Conservation (phyloP, 2,888 invertebrate genomes). For the Chironomus tentans region DNA sequence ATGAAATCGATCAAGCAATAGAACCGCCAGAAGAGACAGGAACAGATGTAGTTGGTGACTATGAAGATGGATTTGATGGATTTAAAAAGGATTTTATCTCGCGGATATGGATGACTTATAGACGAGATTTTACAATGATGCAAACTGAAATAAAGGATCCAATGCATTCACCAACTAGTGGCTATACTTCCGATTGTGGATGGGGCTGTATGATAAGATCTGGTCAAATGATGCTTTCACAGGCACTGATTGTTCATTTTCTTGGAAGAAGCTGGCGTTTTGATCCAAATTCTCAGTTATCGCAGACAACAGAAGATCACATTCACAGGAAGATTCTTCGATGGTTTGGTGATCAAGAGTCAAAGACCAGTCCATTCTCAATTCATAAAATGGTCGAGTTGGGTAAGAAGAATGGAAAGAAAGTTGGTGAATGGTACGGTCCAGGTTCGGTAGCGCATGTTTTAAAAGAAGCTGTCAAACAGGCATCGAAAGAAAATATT, state of each 20-base stretch:
- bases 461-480: slow-evolving; percentile 64
- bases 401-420: slow-evolving; percentile 70
- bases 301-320: slow-evolving; percentile 59
- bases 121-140: slow-evolving; percentile 74
- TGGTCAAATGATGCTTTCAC: slow-evolving; percentile 88
- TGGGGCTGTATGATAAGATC: slow-evolving; percentile 84
- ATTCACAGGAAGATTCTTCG: slow-evolving; percentile 80
- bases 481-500: slow-evolving; percentile 62
- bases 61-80: slow-evolving; percentile 56
- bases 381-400: slow-evolving; percentile 73
- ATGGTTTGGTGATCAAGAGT: slow-evolving; percentile 82
- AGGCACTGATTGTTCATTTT: slow-evolving; percentile 74
- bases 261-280: slow-evolving; percentile 81
- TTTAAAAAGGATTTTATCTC: slow-evolving; percentile 78
- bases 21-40: slow-evolving; percentile 23
- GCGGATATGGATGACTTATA: slow-evolving; percentile 79
- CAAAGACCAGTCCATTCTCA: slow-evolving; percentile 71
- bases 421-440: slow-evolving; percentile 83
- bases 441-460: slow-evolving; percentile 83
- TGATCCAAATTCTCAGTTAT: slow-evolving; percentile 55
- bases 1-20: not conserved
- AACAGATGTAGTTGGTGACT: slow-evolving; percentile 6
- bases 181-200: slow-evolving; percentile 80
- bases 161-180: slow-evolving; percentile 31
- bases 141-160: slow-evolving; percentile 40